These are phyloP conservation scores for Pammene aurita DNA, from an alignment of 2,888 invertebrate species.

Conservation along the genomic window DNA sequence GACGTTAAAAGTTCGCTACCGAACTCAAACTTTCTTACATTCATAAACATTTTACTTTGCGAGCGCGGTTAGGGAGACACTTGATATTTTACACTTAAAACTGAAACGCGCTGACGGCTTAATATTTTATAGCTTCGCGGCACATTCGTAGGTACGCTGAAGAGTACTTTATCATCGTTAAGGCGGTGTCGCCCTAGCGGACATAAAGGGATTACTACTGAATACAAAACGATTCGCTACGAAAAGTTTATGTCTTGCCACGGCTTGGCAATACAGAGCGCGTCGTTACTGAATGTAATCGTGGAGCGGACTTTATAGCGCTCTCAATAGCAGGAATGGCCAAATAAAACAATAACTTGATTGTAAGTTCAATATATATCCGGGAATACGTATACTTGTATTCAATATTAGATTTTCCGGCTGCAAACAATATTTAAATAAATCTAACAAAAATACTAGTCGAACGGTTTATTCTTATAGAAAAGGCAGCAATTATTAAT, in stretches of 20 bases:
- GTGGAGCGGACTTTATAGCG: conserved; percentile 24
- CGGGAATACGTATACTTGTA: not conserved
- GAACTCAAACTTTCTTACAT: conserved; percentile 70
- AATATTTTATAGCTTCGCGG: conserved; percentile 38
- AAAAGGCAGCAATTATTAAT: too few relatives aligned
- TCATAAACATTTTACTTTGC: conserved; percentile 78
- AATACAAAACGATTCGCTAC: conserved; percentile 41
- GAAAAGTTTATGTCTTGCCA: conserved; percentile 40
- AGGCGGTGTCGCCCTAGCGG: conserved; percentile 41
- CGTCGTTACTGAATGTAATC: conserved; percentile 30
- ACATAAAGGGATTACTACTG: conserved; percentile 43
- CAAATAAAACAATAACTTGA: conserved; percentile 21
- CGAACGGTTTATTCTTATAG: too few relatives aligned
- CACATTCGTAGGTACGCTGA: conserved; percentile 36
- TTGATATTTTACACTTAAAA: conserved; percentile 66
- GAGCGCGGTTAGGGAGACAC: conserved; percentile 54
- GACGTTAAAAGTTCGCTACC: conserved; percentile 66
- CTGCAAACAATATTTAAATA: not conserved
- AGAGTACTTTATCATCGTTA: conserved; percentile 41
- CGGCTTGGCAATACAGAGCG: conserved; percentile 19
- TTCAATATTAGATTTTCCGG: not conserved
- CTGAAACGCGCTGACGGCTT: conserved; percentile 39
- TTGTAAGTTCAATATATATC: conserved; percentile 7
- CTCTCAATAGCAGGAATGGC: conserved; percentile 3
- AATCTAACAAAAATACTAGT: not conserved